Evolutionary conservation across 2,113 vertebrate species (phyloP), one percentile per base, ranked within the genome.

Genomic region (Oceanites oceanicus): DNA sequence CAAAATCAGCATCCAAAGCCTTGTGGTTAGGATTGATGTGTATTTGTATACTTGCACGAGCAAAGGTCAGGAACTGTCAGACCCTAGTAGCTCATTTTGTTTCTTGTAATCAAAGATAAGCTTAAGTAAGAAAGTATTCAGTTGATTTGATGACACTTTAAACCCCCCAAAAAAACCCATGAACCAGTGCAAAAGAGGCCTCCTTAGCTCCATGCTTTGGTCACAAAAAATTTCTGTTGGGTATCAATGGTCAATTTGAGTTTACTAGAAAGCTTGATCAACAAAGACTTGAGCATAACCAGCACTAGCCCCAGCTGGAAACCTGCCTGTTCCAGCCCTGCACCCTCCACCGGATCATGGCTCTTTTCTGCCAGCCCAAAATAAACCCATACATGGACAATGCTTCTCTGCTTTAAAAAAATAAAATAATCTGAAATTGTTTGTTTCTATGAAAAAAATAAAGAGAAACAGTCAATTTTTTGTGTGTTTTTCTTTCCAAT

Each of bases 21-120:
- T 91, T 82, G 86, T 70, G 75, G 76, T 61, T 83, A 83, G n/a
- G 61, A 67, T 50, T 94, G 88, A 75, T 0, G 4, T 85, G 49
- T 94, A 44, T 68, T 88, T 97, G 90, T 91, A 8, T 93, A 83
- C 72, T 90, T 93, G 85, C 88, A 86, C 95, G 84, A 95, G 58
- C 55, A 79, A 81, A 83, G 81, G 65, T 92, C 70, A 58, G 95
- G 91, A 91, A 62, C 88, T 32, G 87, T 44, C 65, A 92, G 90
- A 67, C 50, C 26, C 71, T 32, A n/a, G 55, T 80, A 58, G 70
- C 78, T 83, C 62, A 40, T 58, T 94, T 91, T 71, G 36, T 89
- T 76, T 83, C 77, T 66, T 91, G 30, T 81, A 91, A 67, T 72
- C 76, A 68, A 82, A 85, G 76, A 59, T 68, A 84, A 81, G 59